These are phyloP conservation scores for Diadegma fenestrale DNA, from an alignment of 2,888 invertebrate genomes.

Conservation along the genomic window DNA sequence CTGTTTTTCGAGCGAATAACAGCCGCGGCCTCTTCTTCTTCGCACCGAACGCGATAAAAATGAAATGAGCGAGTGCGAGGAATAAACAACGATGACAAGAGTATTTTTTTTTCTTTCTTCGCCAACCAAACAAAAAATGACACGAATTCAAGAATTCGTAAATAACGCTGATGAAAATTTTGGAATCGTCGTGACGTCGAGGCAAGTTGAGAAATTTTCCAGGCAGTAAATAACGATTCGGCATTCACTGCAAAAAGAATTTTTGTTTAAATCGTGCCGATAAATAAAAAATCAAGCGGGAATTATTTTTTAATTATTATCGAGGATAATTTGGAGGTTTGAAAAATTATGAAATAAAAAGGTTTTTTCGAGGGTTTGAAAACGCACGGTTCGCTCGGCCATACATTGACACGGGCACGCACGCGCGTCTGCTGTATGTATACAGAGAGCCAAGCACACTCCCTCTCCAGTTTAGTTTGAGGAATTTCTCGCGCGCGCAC, in stretches of 20 bases:
- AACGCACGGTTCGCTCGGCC: constrained; percentile 1
- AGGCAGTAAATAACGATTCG: too few relatives aligned
- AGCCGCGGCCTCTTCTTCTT: background rate
- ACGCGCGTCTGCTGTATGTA: background rate
- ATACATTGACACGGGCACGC: background rate
- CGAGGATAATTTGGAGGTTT: background rate
- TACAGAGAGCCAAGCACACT: constrained; percentile 25
- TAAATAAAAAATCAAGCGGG: background rate
- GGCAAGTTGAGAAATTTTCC: too few relatives aligned
- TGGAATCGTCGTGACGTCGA: background rate
- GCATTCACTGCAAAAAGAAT: background rate
- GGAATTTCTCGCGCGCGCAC: constrained; percentile 68
- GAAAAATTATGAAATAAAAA: background rate
- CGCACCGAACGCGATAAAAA: background rate
- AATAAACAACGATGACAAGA: constrained; percentile 4
- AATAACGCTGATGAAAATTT: background rate
- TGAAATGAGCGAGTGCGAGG: background rate
- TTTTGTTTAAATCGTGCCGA: background rate
- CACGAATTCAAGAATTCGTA: background rate
- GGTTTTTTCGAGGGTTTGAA: constrained; percentile 18
- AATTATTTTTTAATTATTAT: background rate
- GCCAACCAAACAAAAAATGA: background rate
- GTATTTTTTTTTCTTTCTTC: background rate
- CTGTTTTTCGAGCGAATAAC: background rate
- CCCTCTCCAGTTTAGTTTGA: constrained; percentile 52